A percentile compares a stretch with the other conserved stretches of the same genome.
These are phyloP conservation scores for Heliconius sara DNA, from an alignment of 2,888 invertebrate genomes.

Conservation along the genomic window DNA sequence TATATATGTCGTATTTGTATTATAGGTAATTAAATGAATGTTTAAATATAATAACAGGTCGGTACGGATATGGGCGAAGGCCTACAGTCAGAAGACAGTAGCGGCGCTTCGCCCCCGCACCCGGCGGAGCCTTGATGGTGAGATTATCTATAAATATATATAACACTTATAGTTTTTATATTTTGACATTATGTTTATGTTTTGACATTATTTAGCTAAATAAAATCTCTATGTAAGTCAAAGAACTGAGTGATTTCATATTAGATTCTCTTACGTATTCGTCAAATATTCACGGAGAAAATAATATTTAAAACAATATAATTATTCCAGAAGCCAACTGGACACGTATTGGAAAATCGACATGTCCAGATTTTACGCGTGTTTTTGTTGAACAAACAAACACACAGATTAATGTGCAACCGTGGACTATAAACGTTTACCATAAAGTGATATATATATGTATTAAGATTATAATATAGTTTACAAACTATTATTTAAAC, in stretches of 20 bases:
- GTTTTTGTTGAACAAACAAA: conserved; percentile 66
- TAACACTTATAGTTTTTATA: neutral
- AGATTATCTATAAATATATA: conserved; percentile 27
- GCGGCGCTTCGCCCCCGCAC: conserved; percentile 72
- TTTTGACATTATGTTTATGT: too few species aligned
- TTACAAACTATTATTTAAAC: neutral
- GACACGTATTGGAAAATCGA: conserved; percentile 70
- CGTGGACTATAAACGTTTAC: conserved; percentile 35
- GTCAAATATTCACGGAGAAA: neutral
- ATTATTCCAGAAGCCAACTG: conserved; percentile 61
- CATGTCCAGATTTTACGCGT: conserved; percentile 75
- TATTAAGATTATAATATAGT: conserved; percentile 28
- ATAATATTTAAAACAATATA: neutral
- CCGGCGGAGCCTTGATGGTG: conserved; percentile 72
- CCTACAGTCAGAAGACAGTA: conserved; percentile 73
- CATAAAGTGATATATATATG: conserved; percentile 37
- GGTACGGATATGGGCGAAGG: conserved; percentile 53
- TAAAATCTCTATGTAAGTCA: too few species aligned
- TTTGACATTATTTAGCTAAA: neutral
- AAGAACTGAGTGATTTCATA: too few species aligned
- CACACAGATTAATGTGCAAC: conserved; percentile 20
- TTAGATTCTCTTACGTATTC: neutral
- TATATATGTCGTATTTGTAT: neutral
- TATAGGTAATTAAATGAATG: neutral
- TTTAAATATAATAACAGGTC: conserved; percentile 38